phyloP scores from a whole-genome alignment of 2,888 invertebrate species.

The Mesopsocus fuscifrons region DNA sequence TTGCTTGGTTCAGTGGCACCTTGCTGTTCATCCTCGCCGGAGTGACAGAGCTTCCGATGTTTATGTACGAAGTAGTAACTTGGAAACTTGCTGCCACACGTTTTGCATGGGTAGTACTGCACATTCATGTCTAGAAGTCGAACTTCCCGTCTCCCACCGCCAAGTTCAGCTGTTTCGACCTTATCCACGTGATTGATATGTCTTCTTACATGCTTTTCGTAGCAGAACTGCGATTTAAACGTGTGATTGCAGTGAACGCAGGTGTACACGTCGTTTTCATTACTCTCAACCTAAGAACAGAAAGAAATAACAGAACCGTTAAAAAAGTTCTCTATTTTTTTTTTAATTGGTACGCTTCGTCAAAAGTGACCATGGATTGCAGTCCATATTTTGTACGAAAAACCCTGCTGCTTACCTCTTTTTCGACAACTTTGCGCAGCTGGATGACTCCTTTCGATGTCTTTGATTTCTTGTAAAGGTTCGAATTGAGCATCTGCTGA shows the following conservation, averaged over 20 bases:
- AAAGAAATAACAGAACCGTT: neutral
- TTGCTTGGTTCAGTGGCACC: slow-evolving; percentile 11
- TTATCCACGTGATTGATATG: slow-evolving; percentile 40
- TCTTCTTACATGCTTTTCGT: slow-evolving; percentile 55
- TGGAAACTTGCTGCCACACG: slow-evolving; percentile 80
- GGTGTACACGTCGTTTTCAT: slow-evolving; percentile 29
- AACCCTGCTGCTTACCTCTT: slow-evolving; percentile 12
- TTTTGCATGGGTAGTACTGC: slow-evolving; percentile 85
- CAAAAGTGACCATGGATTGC: slow-evolving; percentile 8
- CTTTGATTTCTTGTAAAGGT: slow-evolving; percentile 4
- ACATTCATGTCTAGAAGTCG: slow-evolving; percentile 54
- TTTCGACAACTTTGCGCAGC: slow-evolving; percentile 9
- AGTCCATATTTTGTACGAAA: too few species aligned
- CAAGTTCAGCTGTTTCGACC: slow-evolving; percentile 16
- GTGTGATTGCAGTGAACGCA: slow-evolving; percentile 60
- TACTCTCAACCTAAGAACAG: neutral
- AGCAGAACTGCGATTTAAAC: slow-evolving; percentile 71
- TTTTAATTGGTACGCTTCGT: too few species aligned
- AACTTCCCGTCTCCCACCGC: slow-evolving; percentile 30
- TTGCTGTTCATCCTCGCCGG: slow-evolving; percentile 30
- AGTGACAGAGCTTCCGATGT: slow-evolving; percentile 70
- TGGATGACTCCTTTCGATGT: slow-evolving; percentile 6
- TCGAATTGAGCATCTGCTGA: slow-evolving; percentile 8
- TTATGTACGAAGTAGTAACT: slow-evolving; percentile 89
- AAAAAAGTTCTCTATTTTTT: too few species aligned